Evolutionary conservation across 2,888 invertebrate species (phyloP), one percentile per base, ranked within the genome.

Genomic region (Microchrysa polita): DNA sequence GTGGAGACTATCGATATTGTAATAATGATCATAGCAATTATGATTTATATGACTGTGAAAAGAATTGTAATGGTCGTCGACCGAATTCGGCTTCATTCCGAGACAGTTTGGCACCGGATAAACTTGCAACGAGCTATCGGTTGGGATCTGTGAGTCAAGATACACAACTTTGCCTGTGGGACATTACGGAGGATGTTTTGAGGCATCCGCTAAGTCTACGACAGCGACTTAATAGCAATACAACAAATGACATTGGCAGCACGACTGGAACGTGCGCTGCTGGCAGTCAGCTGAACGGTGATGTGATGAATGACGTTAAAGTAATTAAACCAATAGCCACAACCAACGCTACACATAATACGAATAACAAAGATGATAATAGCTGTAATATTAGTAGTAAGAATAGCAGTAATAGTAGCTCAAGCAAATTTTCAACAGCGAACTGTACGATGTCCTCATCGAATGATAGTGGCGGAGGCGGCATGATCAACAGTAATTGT

Each of bases 141-240:
- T 87, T 98, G 77, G 97, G 97, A 40, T 96, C 96, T 77, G 97
- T 98, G 1, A 96, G 98, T 42, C 98, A 99, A 84, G 99, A 99
- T 86, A 98, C 98, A 57, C 96, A 97, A 84, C 86, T 99, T 78
- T 98, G 98, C 86, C 87, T 99, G 77, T 99, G 99, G 99, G 99
- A 99, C 83, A 90, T 99, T 75, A 98, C 97, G 14, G 97, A 98
- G 83, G 98, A 99, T 82, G 91, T 97, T 74, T 86, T 99, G 73
- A 87, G 91, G 79, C 93, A 93, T 80, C 93, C 94, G 7, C 73
- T 84, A 63, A 79, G 83, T 20, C 76, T 84, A 63, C 79, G 84
- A 2, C 84, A 83, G 72, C 82, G 83, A n/a, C 81, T 83, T n/a
- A 82, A 81, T 75, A 82, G 81, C 67, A 67, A 57, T 16, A 82